A percentile compares a stretch with the other conserved stretches of the same genome.
Evolutionary conservation across 2,113 vertebrate genomes (phyloP).

Genomic region (Bujurquina vittata): DNA sequence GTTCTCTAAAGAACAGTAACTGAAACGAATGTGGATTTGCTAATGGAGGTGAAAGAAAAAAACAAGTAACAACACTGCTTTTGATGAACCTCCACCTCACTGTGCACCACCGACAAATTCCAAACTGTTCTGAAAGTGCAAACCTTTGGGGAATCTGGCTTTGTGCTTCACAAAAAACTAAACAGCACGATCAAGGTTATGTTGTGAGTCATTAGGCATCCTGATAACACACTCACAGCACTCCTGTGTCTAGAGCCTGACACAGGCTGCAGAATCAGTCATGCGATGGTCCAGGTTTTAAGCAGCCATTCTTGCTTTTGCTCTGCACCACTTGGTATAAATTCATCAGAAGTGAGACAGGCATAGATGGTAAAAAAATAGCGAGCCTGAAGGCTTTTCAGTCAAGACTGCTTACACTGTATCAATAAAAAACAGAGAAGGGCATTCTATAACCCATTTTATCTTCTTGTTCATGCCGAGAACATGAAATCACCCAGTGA

Average conservation of each 20-base stretch:
- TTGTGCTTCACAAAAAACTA: not conserved
- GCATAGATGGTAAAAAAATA: not conserved
- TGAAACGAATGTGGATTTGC: not conserved
- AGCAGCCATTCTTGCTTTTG: not conserved
- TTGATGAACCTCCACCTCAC: not conserved
- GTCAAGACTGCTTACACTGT: not conserved
- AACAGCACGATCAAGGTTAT: not conserved
- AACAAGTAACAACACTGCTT: not conserved
- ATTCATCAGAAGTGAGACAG: not conserved
- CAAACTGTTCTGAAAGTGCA: not conserved
- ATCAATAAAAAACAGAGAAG: not conserved
- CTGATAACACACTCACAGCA: not conserved
- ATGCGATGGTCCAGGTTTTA: not conserved
- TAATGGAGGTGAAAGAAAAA: not conserved
- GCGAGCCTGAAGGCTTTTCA: not conserved
- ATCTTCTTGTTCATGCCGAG: not conserved
- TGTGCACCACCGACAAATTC: not conserved
- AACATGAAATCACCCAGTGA: not conserved
- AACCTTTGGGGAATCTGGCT: not conserved
- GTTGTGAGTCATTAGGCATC: constrained; percentile 1
- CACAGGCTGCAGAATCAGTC: not conserved
- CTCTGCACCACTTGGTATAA: not conserved
- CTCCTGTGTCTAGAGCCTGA: not conserved
- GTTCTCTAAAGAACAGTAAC: not conserved
- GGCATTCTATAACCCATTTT: not conserved